Evolutionary conservation across 2,797 vertebrate genomes (phyloP), one percentile per base, ranked within the genome.

Genomic region (Helostoma temminkii): DNA sequence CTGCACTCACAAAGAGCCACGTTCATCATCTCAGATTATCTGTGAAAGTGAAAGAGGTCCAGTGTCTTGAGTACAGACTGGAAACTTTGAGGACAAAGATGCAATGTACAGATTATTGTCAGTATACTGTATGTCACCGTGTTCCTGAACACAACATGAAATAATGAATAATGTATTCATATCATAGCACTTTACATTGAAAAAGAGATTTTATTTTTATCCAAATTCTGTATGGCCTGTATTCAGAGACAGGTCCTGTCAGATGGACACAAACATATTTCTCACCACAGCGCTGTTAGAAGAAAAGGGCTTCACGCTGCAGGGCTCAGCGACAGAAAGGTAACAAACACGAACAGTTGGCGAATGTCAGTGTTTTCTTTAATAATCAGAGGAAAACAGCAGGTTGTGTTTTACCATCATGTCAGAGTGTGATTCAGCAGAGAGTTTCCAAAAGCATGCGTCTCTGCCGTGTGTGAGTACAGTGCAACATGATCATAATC

Each of bases 181-280:
- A 50, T 61, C 61, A 65, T 67, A 80, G 78, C 85, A 85, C 82
- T 89, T 89, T 81, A 84, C 57, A 70, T 80, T 77, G 26, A 68
- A 68, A 43, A 62, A 56, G 43, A 18, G 41, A 58, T 57, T 53
- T 70, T 61, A 71, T 74, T 80, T 78, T 70, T 66, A 75, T 81
- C 78, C 74, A 85, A 71, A 82, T 80, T 77, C n/a, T 54, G 73
- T 60, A 58, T 28, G 49, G 63, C 47, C 52, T 63, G 63, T 56
- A 37, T 60, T 73, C 71, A 42, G 25, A 37, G 32, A 62, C n/a
- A 7, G 3, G 41, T 42, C n/a, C 26, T 54, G 32, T 6, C n/a
- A 5, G 18, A 32, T 14, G 3, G 12, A 25, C n/a, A 18, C 24
- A 18, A 15, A 47, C 11, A 11, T 21, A 21, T 11, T 21, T 21